Evolutionary conservation across 2,113 vertebrate genomes (phyloP), one percentile per base, ranked within the genome.

Genomic region (Phocoena phocoena): DNA sequence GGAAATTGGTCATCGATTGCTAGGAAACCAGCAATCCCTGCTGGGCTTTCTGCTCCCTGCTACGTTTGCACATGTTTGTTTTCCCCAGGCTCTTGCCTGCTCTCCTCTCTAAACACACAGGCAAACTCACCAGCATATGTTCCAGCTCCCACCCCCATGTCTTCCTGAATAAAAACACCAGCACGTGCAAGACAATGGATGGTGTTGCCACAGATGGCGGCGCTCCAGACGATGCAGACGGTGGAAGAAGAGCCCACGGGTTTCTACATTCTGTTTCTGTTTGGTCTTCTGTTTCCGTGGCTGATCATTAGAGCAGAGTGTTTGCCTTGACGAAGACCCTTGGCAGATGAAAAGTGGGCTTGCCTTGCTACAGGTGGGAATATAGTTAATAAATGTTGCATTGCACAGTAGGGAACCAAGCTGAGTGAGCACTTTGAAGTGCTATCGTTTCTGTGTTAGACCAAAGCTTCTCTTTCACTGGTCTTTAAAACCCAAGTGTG

Each of bases 11-110:
- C 93, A 96, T 82, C 17, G 31, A 98, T 97, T 97, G 88, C 95
- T 96, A 96, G 97, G 98, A 98, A 97, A 94, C 95, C 81, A 93
- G 76, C 38, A 28, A 6, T 94, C 50, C 92, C 95, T 65, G 87
- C 91, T 92, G 86, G 47, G 63, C 31, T 96, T 68, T 93, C 80
- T 85, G 67, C 71, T 96, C 28, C n/a, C 89, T 65, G 77, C 63
- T 74, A 71, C 28, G 0, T 87, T 92, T 63, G 74, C 26, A 89
- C 62, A 76, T 17, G 9, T 73, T 93, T 88, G 83, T 95, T 67
- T 55, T 60, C 12, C 77, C 77, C 58, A 70, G 68, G 21, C 60
- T 93, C 44, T 80, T 88, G 79, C 36, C 88, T 93, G 70, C 47
- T 92, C 68, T 88, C 70, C 77, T 85, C 62, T 91, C 63, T 58